Percentiles rank a stretch among this genome's conserved stretches.
phyloP scores from a whole-genome alignment of 2,888 invertebrate species.

The Branchipolynoe longqiensis region DNA sequence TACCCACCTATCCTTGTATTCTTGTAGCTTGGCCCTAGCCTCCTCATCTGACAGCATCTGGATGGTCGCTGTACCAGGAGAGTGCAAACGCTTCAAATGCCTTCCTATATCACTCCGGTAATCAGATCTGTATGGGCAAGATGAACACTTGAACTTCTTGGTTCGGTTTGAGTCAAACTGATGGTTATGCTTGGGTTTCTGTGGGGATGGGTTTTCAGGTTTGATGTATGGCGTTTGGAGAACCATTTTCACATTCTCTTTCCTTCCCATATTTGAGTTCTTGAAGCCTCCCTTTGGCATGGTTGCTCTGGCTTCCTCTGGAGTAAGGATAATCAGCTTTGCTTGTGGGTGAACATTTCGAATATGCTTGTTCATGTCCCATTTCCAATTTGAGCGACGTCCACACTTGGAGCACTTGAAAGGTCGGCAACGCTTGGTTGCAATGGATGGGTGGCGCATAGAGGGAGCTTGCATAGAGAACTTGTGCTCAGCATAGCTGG shows the following conservation, averaged over 20 bases:
- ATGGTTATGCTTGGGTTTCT: slow-evolving; percentile 29
- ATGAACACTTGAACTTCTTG: slow-evolving; percentile 66
- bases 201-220: neutral
- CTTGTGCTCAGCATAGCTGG: too few relatives aligned
- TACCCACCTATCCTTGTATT: slow-evolving; percentile 70
- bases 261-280: slow-evolving; percentile 1
- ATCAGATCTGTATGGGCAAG: slow-evolving; percentile 87
- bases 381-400: slow-evolving; percentile 97
- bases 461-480: neutral
- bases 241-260: neutral
- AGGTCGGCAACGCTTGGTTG: slow-evolving; percentile 83
- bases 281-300: slow-evolving; percentile 47
- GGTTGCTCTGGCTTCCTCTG: slow-evolving; percentile 75
- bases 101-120: slow-evolving; percentile 99
- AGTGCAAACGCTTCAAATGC: slow-evolving; percentile 88
- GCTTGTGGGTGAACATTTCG: slow-evolving; percentile 71
- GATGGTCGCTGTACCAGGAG: slow-evolving; percentile 67
- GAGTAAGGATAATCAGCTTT: slow-evolving; percentile 75
- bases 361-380: slow-evolving; percentile 98
- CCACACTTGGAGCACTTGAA: slow-evolving; percentile 97
- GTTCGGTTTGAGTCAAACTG: slow-evolving; percentile 58
- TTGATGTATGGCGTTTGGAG: neutral
- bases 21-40: slow-evolving; percentile 71
- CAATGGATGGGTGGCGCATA: neutral
- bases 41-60: slow-evolving; percentile 72